Evolutionary conservation across 2,888 invertebrate species (phyloP).

Genomic region (Periphyllus acericola): DNA sequence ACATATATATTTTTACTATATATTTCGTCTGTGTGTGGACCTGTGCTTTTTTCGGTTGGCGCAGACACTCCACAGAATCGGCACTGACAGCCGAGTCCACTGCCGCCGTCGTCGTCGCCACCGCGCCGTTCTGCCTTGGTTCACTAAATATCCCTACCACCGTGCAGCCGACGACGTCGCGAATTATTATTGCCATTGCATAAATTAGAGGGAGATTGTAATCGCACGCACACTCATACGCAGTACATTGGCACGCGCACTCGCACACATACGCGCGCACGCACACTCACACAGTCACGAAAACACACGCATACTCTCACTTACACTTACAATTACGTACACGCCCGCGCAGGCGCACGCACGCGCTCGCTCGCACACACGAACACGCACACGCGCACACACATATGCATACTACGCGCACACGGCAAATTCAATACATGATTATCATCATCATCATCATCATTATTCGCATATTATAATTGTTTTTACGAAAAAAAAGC

Average conservation of each 20-base stretch:
- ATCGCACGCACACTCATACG: slow-evolving; percentile 20
- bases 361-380: not conserved
- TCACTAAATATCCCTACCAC: slow-evolving; percentile 50
- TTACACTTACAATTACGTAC: not conserved
- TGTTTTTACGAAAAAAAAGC: too few species aligned
- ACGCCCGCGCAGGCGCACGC: not conserved
- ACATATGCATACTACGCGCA: not conserved
- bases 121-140: slow-evolving; percentile 28
- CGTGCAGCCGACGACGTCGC: slow-evolving; percentile 25
- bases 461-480: too few species aligned
- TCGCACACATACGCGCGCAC: not conserved
- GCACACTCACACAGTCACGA: not conserved
- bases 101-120: slow-evolving; percentile 34
- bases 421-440: not conserved
- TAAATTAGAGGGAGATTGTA: slow-evolving; percentile 60
- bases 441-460: too few species aligned
- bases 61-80: slow-evolving; percentile 61
- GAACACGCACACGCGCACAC: not conserved
- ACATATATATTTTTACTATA: too few species aligned
- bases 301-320: not conserved
- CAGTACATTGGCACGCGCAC: not conserved
- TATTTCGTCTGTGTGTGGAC: slow-evolving; percentile 25
- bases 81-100: slow-evolving; percentile 47
- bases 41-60: slow-evolving; percentile 48
- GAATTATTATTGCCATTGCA: slow-evolving; percentile 47